Base-by-base conservation (phyloP, 2,888 invertebrate genomes). In the Thysanoteuthis rhombus region DNA sequence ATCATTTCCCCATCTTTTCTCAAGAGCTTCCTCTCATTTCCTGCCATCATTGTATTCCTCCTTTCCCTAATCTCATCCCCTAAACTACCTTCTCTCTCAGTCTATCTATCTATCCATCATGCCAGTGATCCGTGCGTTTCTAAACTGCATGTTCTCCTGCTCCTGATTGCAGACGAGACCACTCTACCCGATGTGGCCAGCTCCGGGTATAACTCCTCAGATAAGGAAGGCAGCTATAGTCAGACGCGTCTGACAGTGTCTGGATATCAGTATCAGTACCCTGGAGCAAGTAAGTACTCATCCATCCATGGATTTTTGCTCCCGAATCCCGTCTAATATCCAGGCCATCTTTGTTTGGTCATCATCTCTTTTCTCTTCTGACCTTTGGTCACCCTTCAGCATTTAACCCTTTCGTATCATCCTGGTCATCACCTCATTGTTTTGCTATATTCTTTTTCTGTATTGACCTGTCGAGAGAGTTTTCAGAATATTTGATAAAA, bases 131-230 rank as follows among this genome's bases (percentile, higher is more conserved):
- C 75, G 12, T 75, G 75, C 75, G 36, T 75, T 75, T 75, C 75
- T 75, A 75, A 75, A 75, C 75, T 75, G 75, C 75, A 75, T 75
- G 75, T 75, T 75, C 92, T 92, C 45, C 92, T 92, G 45, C 40
- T 92, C 92, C 40, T 92, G 91, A 42, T 42, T 92, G n/a, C 93
- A 95, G 96, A 96, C 94, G 96, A 96, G 93, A 96, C 96, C 16
- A 96, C 96, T 39, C 94, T 96, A 40, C 96, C 96, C 6, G 96
- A 96, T 90, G 95, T 96, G n/a, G 96, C 96, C 38, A 95, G 96
- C 93, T 96, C 96, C 16, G 96, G 96, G 4, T 96, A 96, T 94
- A 95, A 95, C 94, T 95, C 96, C 3, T 95, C 96, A 12, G 96
- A 96, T 92, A 95, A 96, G 93, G 96, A 96, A 93, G 96, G 96